A percentile compares a stretch with the other conserved stretches of the same genome.
These are phyloP conservation scores for Astyanax mexicanus DNA, from an alignment of 2,797 vertebrate species.

Conservation along the genomic window DNA sequence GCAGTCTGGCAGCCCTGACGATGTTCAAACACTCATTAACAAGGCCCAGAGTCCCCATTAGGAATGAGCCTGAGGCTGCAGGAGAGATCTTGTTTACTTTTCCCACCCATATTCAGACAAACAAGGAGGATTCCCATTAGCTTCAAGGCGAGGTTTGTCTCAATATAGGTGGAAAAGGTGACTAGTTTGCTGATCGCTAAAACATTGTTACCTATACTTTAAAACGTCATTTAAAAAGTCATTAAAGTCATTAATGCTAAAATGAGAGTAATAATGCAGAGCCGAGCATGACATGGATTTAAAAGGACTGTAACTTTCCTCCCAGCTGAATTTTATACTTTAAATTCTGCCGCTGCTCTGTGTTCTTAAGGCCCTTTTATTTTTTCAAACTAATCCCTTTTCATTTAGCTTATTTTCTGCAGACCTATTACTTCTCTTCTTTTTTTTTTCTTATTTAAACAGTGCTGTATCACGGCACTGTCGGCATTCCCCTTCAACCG, in stretches of 20 bases:
- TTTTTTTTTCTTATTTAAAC: slow-evolving; percentile 27
- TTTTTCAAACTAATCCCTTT: not conserved
- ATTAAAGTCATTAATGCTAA: slow-evolving; percentile 1
- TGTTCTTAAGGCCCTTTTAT: not conserved
- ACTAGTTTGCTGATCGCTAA: not conserved
- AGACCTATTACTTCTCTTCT: not conserved
- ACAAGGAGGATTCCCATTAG: not conserved
- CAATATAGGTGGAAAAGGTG: not conserved
- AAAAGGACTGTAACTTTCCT: too few relatives aligned
- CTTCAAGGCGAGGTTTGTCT: not conserved
- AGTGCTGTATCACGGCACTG: slow-evolving; percentile 40
- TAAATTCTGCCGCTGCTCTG: not conserved
- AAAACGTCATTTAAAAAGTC: slow-evolving; percentile 16
- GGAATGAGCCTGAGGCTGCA: slow-evolving; percentile 79
- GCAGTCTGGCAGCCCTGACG: slow-evolving; percentile 74
- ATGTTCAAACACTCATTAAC: slow-evolving; percentile 84
- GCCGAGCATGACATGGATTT: too few relatives aligned
- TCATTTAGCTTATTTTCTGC: slow-evolving; percentile 3
- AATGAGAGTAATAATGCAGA: not conserved
- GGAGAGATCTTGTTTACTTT: slow-evolving; percentile 38
- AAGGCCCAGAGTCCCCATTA: slow-evolving; percentile 75
- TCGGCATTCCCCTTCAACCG: slow-evolving; percentile 65
- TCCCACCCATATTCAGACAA: slow-evolving; percentile 13
- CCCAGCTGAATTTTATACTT: not conserved
- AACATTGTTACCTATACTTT: not conserved